Evolutionary conservation across 2,888 invertebrate species (phyloP).

Genomic region (Eristalis intricaria): DNA sequence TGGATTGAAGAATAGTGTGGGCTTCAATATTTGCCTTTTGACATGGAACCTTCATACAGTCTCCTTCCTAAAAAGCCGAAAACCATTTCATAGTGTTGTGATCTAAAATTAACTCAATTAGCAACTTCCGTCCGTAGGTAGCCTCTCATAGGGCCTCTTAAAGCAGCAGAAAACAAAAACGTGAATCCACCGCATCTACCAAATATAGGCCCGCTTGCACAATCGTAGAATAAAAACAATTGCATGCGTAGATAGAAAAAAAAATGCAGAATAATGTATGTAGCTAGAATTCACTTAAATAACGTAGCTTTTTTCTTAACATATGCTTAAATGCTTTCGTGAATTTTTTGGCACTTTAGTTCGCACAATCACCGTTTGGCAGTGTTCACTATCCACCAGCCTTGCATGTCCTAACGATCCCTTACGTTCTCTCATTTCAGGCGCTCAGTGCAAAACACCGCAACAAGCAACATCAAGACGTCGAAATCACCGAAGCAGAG

Average conservation of each 20-base stretch:
- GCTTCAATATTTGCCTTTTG: too few relatives aligned
- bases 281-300: constrained; percentile 28
- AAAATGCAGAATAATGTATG: constrained; percentile 11
- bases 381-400: constrained; percentile 43
- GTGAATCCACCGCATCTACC: not conserved
- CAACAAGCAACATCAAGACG: constrained; percentile 83
- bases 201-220: constrained; percentile 44
- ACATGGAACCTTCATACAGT: too few relatives aligned
- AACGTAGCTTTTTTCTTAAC: not conserved
- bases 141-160: constrained; percentile 10
- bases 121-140: constrained; percentile 3
- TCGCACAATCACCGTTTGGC: constrained; percentile 63
- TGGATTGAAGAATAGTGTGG: too few relatives aligned
- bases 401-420: constrained; percentile 61
- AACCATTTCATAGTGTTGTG: too few relatives aligned
- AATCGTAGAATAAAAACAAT: constrained; percentile 22
- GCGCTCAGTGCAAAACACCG: constrained; percentile 89
- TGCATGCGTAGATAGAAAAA: constrained; percentile 49
- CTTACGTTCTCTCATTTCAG: constrained; percentile 80
- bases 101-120: too few relatives aligned
- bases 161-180: not conserved
- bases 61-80: too few relatives aligned
- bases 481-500: constrained; percentile 88
- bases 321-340: constrained; percentile 55
- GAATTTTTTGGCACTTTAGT: constrained; percentile 63